These are phyloP conservation scores for Heliocidaris erythrogramma DNA, from an alignment of 35 echinoderm and acorn worm species.

Conservation along the genomic window DNA sequence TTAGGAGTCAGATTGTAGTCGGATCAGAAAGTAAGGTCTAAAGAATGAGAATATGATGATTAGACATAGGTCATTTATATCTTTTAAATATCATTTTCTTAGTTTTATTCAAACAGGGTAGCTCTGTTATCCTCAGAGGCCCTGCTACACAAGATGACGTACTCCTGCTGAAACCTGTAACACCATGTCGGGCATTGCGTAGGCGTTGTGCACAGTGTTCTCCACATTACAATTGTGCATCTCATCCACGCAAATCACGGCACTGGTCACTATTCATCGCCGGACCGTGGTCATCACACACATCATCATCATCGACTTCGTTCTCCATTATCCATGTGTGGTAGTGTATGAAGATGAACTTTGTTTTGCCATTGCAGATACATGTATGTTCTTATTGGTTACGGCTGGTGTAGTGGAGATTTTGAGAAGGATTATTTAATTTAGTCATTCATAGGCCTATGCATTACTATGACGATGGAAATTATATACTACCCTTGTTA, in stretches of 20 bases:
- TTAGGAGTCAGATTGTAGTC: too few species aligned
- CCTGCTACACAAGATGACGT: neutral
- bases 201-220: conserved; percentile 98
- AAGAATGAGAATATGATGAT: neutral
- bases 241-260: conserved; percentile 95
- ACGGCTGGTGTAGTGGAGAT: too few species aligned
- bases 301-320: conserved; percentile 15
- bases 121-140: neutral
- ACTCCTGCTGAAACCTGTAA: neutral
- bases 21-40: too few species aligned
- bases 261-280: conserved; percentile 27
- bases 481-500: too few species aligned
- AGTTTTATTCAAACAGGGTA: neutral
- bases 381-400: too few species aligned
- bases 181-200: conserved; percentile 81
- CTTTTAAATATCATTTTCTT: neutral
- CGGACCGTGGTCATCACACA: neutral
- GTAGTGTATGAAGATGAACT: too few species aligned
- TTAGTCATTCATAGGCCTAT: too few species aligned
- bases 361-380: too few species aligned
- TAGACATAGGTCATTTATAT: neutral
- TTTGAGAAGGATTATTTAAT: too few species aligned
- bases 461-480: too few species aligned
- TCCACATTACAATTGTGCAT: conserved; percentile 79
- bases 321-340: neutral